A percentile compares a stretch with the other conserved stretches of the same genome.
Conservation (phyloP, 2,113 vertebrate genomes). For the Poeciliopsis occidentalis region DNA sequence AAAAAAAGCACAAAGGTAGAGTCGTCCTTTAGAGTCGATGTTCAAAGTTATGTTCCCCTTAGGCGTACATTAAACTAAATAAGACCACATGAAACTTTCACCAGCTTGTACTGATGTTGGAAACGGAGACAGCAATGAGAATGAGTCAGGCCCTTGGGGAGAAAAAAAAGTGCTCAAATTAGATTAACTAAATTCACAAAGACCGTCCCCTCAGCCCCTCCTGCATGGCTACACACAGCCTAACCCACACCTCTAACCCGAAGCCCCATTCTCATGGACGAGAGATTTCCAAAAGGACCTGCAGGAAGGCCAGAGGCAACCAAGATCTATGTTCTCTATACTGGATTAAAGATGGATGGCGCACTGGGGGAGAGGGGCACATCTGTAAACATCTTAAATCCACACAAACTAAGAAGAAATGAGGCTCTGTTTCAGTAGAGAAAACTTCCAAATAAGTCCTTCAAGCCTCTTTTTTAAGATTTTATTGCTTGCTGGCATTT, state of each 20-base stretch:
- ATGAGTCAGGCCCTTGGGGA: conserved; percentile 60
- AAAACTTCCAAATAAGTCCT: conserved; percentile 9
- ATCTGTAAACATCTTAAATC: conserved; percentile 74
- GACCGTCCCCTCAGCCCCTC: conserved; percentile 66
- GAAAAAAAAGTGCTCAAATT: conserved; percentile 73
- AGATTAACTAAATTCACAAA: conserved; percentile 82
- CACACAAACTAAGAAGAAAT: conserved; percentile 21
- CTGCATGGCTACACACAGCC: conserved; percentile 70
- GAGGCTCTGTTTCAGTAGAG: conserved; percentile 3
- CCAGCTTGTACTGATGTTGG: conserved; percentile 60
- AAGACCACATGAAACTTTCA: conserved; percentile 66
- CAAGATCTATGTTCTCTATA: conserved; percentile 72
- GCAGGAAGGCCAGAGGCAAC: conserved; percentile 65
- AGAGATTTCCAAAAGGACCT: conserved; percentile 76
- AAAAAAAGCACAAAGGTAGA: conserved; percentile 38
- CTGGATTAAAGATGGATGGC: conserved; percentile 74
- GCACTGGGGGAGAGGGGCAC: conserved; percentile 40
- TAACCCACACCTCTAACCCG: conserved; percentile 69
- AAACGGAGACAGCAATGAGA: conserved; percentile 51
- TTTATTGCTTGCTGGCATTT: conserved; percentile 5
- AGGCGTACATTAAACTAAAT: conserved; percentile 70
- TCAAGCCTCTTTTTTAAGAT: not conserved
- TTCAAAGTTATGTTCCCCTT: conserved; percentile 28
- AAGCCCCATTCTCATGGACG: conserved; percentile 73
- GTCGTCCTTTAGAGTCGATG: conserved; percentile 28